Base-by-base conservation (phyloP, 2,888 invertebrate genomes). In the Platycheirus rosarum region DNA sequence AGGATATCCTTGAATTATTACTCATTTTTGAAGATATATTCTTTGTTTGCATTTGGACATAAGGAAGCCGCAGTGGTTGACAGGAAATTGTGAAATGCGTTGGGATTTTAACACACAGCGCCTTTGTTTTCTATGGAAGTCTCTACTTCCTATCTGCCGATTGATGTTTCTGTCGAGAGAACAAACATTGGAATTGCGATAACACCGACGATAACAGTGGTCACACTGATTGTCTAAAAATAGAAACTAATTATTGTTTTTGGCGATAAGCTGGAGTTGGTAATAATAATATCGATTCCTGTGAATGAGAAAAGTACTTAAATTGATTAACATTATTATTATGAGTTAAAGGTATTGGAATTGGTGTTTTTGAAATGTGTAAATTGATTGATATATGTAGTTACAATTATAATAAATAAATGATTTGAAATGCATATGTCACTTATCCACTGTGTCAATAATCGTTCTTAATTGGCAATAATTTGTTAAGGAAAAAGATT, bases 221-320 rank as follows among this genome's bases (percentile, higher is more conserved):
- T 49, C 40, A 51, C 40, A 51, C n/a, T 51, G 65, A 42, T 40
- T 51, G 49, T 8, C 51, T 51, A 65, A 65, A 65, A 40, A 65
- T 65, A 65, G 48, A 6, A 13, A 40, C 16, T 49, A 49, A 2
- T 26, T 23, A 49, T 48, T 49, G 23, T 13, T 65, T 37, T 23
- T 6, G 23, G 2, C 6, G 23, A 23, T 23, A 23, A 23, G 23
- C 23, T 23, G 23, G n/a, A 23, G 3, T 32, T 32, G 29, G 3
- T 8, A 32, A 32, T 23, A 11, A 14, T 8, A 48, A 35, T 63
- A 63, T 23, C 8, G 4, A 4, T 32, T 32, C 8, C 8, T 8
- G 29, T 32, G 8, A 23, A 23, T 23, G 6, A 4, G 23, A 23
- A 23, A 23, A 23, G 8, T 8, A 32, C 29, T 32, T 32, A 32